Base-by-base conservation (phyloP, 2,113 vertebrate species). In the Felis chaus region DNA sequence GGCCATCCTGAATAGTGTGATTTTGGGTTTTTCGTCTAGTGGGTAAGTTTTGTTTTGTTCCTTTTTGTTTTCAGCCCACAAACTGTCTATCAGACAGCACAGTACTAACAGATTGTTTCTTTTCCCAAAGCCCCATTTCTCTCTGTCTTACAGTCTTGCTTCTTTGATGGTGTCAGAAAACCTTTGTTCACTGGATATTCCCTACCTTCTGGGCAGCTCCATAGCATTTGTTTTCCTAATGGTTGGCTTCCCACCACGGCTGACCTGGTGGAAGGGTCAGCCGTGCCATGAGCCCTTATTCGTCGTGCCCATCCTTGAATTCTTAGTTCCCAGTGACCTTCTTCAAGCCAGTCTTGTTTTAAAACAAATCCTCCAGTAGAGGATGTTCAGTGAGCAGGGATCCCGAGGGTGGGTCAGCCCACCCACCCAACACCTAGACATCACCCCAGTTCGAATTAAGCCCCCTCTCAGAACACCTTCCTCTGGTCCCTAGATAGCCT, bases 381-480 rank as follows among this genome's bases (percentile, higher is more conserved):
- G 81, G 84, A 9, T 0, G 5, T 71, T 86, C 29, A 89, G 69
- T 50, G 74, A 79, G n/a, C 65, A 57, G 63, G 84, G 31, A 61
- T 0, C 4, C 25, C 41, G 76, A 89, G 78, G 84, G 69, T 65
- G 41, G 88, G 91, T 41, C 68, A 53, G n/a, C 89, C 95, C 92
- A 79, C 90, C 80, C 31, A 95, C 53, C 31, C 91, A 2, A 93
- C 73, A 68, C 50, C 50, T 86, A 89, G 69, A 18, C 4, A 41
- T 39, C 92, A 33, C 65, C 82, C 65, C 74, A 15, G 89, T 80
- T 63, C 81, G 92, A 97, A 93, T 86, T 25, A 92, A 98, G 97
- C 96, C 97, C 94, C 93, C 92, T 97, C 96, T 79, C 0, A 33
- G 73, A 92, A 73, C 45, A 10, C 74, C 94, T 84, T 90, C 95